These are phyloP conservation scores for Lobophora halterata DNA, from an alignment of 2,888 invertebrate species.

Conservation along the genomic window DNA sequence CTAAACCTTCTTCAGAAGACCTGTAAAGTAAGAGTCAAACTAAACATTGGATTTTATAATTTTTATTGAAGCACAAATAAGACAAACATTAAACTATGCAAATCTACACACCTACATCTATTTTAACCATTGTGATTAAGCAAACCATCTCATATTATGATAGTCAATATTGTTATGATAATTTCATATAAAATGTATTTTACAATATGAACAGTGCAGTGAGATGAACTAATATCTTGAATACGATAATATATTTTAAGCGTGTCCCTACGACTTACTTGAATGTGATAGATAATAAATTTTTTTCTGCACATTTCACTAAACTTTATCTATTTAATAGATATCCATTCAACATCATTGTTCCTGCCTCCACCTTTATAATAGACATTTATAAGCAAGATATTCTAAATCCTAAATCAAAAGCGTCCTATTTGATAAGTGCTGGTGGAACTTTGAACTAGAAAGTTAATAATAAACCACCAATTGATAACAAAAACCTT, in stretches of 20 bases:
- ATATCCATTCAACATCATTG: conserved; percentile 40
- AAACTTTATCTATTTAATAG: conserved; percentile 51
- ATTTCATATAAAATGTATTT: conserved; percentile 28
- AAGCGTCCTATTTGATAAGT: conserved; percentile 13
- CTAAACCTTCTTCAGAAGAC: conserved; percentile 25
- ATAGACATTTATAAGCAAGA: conserved; percentile 36
- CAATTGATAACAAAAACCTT: conserved; percentile 29
- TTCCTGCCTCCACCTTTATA: conserved; percentile 60
- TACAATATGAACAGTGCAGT: conserved; percentile 46
- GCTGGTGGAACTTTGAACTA: conserved; percentile 22
- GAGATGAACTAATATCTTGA: conserved; percentile 11
- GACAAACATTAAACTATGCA: conserved; percentile 72
- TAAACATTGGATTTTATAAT: conserved; percentile 47
- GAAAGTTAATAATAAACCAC: conserved; percentile 2
- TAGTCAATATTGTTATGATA: conserved; percentile 14
- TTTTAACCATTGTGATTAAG: conserved; percentile 10
- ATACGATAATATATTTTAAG: conserved; percentile 5
- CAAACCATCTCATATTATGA: conserved; percentile 18
- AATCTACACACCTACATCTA: conserved; percentile 49
- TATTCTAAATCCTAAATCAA: conserved; percentile 24
- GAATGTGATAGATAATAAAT: conserved; percentile 31
- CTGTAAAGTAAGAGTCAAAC: conserved; percentile 38
- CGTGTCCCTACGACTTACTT: conserved; percentile 34
- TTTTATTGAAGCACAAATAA: conserved; percentile 75
- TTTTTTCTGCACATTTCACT: conserved; percentile 40